Percentiles rank a stretch among this genome's conserved stretches.
These are phyloP conservation scores for Polydrusus cervinus DNA, from an alignment of 2,888 invertebrate species.

Conservation along the genomic window DNA sequence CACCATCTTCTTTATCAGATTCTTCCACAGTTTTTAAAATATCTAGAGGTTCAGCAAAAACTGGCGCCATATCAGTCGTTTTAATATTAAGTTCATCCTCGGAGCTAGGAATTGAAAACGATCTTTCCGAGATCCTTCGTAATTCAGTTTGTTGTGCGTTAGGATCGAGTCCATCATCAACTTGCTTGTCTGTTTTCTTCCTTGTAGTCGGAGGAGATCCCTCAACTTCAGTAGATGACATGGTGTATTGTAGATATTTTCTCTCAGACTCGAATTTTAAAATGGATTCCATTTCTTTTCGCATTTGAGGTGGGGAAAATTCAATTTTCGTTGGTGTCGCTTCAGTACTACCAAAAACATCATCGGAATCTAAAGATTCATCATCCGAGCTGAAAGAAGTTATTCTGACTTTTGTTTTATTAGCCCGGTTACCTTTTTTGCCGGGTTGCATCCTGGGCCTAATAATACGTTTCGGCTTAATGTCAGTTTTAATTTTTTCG, in stretches of 20 bases:
- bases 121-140: slow-evolving; percentile 82
- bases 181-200: slow-evolving; percentile 76
- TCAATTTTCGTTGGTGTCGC: slow-evolving; percentile 82
- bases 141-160: slow-evolving; percentile 77
- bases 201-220: slow-evolving; percentile 84
- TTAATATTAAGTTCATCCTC: slow-evolving; percentile 82
- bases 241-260: slow-evolving; percentile 74
- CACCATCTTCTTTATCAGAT: slow-evolving; percentile 64
- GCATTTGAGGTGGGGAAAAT: slow-evolving; percentile 84
- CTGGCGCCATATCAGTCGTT: slow-evolving; percentile 72
- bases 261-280: slow-evolving; percentile 82
- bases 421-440: slow-evolving; percentile 77
- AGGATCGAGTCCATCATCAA: slow-evolving; percentile 76
- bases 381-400: slow-evolving; percentile 86
- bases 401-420: slow-evolving; percentile 80
- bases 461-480: slow-evolving; percentile 77
- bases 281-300: slow-evolving; percentile 84
- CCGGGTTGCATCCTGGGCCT: slow-evolving; percentile 78
- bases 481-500: slow-evolving; percentile 75
- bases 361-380: slow-evolving; percentile 84
- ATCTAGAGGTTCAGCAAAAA: slow-evolving; percentile 66
- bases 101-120: slow-evolving; percentile 84
- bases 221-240: slow-evolving; percentile 86
- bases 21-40: slow-evolving; percentile 65
- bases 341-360: slow-evolving; percentile 84